phyloP scores from a whole-genome alignment of 2,113 vertebrate species.

The Eulemur rufifrons region DNA sequence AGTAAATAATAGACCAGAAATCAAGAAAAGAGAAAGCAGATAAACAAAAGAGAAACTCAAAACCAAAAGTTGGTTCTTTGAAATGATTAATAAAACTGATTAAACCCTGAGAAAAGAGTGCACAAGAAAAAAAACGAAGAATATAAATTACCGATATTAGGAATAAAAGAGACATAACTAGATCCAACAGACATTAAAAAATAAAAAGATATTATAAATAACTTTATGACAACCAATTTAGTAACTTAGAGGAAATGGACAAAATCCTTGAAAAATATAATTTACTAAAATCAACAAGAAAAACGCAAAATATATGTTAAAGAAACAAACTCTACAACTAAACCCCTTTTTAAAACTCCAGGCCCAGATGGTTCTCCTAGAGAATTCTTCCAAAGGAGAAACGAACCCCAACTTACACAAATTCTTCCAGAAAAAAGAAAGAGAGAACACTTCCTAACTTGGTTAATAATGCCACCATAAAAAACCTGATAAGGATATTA shows the following conservation, averaged over 20 bases:
- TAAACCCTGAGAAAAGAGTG: not conserved
- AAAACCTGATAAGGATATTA: not conserved
- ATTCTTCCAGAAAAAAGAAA: not conserved
- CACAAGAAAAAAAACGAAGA: not conserved
- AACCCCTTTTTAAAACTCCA: not conserved
- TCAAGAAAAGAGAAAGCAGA: slow-evolving; percentile 13
- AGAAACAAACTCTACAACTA: not conserved
- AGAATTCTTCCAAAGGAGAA: slow-evolving; percentile 34
- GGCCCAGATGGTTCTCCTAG: not conserved
- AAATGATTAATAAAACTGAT: slow-evolving; percentile 37
- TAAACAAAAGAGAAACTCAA: not conserved
- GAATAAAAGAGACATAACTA: not conserved
- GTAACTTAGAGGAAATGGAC: not conserved
- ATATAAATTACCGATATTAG: slow-evolving; percentile 15
- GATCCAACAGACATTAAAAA: not conserved
- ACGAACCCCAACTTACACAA: not conserved
- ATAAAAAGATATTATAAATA: not conserved
- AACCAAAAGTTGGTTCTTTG: slow-evolving; percentile 31
- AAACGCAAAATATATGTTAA: slow-evolving; percentile 7
- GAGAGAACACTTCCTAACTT: not conserved
- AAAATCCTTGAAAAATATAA: slow-evolving; percentile 28
- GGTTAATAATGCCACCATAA: slow-evolving; percentile 8
- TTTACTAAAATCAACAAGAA: not conserved
- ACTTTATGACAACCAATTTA: slow-evolving; percentile 5
- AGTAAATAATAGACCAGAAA: slow-evolving; percentile 10